Evolutionary conservation across 2,888 invertebrate species (phyloP).

Genomic region (Orgyia antiqua): DNA sequence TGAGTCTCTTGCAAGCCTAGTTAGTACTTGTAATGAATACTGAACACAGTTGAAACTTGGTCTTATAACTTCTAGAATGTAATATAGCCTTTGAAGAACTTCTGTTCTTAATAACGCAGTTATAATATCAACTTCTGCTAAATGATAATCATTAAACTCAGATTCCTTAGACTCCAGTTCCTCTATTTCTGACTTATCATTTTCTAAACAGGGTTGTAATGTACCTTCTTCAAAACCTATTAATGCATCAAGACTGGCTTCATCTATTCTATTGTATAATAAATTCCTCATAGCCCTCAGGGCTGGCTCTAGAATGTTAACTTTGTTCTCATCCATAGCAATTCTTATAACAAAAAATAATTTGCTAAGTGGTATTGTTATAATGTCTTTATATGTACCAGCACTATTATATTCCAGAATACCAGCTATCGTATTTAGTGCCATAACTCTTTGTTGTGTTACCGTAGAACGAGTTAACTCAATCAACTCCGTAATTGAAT

Average conservation of each 20-base stretch:
- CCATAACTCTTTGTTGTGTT: slow-evolving; percentile 90
- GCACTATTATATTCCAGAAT: slow-evolving; percentile 84
- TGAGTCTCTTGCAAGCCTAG: slow-evolving; percentile 88
- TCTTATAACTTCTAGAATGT: slow-evolving; percentile 83
- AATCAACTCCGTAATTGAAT: slow-evolving; percentile 92
- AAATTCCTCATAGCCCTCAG: slow-evolving; percentile 86
- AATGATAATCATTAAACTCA: slow-evolving; percentile 90
- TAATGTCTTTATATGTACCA: slow-evolving; percentile 86
- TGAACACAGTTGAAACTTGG: slow-evolving; percentile 85
- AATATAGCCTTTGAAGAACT: slow-evolving; percentile 85
- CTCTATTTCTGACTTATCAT: slow-evolving; percentile 72
- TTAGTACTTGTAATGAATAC: slow-evolving; percentile 87
- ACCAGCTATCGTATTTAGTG: slow-evolving; percentile 88
- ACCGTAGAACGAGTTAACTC: slow-evolving; percentile 86
- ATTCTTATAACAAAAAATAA: slow-evolving; percentile 89
- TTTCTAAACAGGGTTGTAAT: slow-evolving; percentile 79
- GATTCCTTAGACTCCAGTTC: slow-evolving; percentile 73
- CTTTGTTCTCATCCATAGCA: slow-evolving; percentile 90
- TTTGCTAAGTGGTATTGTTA: slow-evolving; percentile 87
- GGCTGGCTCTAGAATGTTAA: slow-evolving; percentile 85
- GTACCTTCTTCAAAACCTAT: slow-evolving; percentile 82
- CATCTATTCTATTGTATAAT: slow-evolving; percentile 87
- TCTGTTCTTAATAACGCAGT: slow-evolving; percentile 85
- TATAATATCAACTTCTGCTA: slow-evolving; percentile 90
- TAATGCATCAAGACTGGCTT: slow-evolving; percentile 83